A percentile compares a stretch with the other conserved stretches of the same genome.
Conservation (phyloP, 2,113 vertebrate genomes). For the Notechis scutatus region DNA sequence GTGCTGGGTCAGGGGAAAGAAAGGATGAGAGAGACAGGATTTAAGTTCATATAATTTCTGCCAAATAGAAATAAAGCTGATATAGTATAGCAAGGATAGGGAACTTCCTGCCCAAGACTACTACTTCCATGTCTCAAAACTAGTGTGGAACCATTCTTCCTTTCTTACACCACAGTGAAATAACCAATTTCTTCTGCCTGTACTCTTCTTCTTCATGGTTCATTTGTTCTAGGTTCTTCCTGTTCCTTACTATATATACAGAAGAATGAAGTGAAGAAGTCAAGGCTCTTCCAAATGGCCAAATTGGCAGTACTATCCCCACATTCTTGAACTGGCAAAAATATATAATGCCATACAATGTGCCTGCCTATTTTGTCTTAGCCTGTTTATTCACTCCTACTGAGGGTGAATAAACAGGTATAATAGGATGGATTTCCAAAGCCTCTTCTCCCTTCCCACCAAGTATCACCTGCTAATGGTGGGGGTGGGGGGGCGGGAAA, state of each 20-base stretch:
- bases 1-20: constrained; percentile 19
- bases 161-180: neutral
- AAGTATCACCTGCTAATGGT: neutral
- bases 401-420: neutral
- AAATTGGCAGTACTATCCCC: neutral
- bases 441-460: neutral
- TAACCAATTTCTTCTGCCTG: neutral
- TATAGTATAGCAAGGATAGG: neutral
- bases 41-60: neutral
- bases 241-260: no score
- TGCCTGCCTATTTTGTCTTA: neutral
- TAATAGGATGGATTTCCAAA: neutral
- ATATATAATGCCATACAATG: neutral
- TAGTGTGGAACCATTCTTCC: neutral
- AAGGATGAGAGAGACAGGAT: neutral
- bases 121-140: neutral
- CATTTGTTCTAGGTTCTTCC: no score
- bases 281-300: neutral
- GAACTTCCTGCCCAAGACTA: neutral
- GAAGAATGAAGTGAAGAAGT: neutral
- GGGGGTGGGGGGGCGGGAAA: no score
- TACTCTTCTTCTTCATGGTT: neutral
- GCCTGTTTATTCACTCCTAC: no score
- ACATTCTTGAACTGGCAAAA: neutral
- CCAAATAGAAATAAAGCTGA: neutral